Base-by-base conservation (phyloP, 1,140 invertebrate species). In the Listronotus oregonensis region DNA sequence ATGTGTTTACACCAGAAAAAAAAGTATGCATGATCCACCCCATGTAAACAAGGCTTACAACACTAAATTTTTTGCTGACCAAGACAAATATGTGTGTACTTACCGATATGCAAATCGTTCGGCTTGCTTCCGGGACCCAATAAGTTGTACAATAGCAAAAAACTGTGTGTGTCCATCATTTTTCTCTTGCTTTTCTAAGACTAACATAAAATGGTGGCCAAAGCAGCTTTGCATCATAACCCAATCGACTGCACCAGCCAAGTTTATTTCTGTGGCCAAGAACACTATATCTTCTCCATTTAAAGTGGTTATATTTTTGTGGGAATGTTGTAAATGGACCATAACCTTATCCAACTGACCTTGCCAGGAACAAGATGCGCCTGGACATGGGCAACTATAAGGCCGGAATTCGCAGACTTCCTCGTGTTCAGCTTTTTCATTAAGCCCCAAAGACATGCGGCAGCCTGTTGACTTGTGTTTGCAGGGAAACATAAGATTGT, bases 161-260 rank as follows among this genome's bases (percentile, higher is more conserved):
- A 99, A 99, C 81, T 98, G 95, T 73, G 98, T 96, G 78, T 98
- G 93, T 8, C 95, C 96, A 83, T 98, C 95, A 78, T 90, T 95
- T 78, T 98, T 98, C 75, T 97, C 97, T 82, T 99, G 97, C 80
- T 99, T 99, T 81, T 99, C 97, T 27, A 99, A 83, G 14, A 99
- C 96, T 60, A 99, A 84, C 97, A 99, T 99, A 79, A 99, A 99
- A 81, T 99, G 93, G 78, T 98, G 95, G 57, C 94, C 94, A 80
- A 98, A 99, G 82, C 97, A 99, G 9, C 95, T 97, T 79, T 99
- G 97, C 96, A 99, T 99, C 97, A 99, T 99, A 0, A 99, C 98
- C 98, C 98, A 99, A 79, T 99, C 98, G 2, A 99, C 98, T 59
- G 97, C 98, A 62, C 98, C 98, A 50, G 97, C 96, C 67, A 99